Base-by-base conservation (phyloP, 1,140 invertebrate species). In the Anoplolepis gracilipes region DNA sequence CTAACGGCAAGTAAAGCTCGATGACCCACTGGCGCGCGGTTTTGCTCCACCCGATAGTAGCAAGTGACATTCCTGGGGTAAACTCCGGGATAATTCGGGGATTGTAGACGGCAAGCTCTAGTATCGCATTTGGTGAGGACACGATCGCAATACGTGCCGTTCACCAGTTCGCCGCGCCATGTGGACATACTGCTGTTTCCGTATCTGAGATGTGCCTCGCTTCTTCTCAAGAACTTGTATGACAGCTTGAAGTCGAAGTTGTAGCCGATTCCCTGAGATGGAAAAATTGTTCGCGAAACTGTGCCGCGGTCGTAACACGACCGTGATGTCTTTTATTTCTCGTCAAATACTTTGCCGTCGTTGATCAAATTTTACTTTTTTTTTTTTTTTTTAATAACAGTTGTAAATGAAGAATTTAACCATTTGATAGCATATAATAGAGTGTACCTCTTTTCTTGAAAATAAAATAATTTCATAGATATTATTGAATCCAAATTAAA, bases 31-130 rank as follows among this genome's bases (percentile, higher is more conserved):
- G 97, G 97, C 85, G 96, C 96, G 92, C 96, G 95, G 84, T 96
- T 96, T 90, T 97, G 97, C 91, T 97, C 96, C 55, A 97, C 96
- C 84, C 96, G 95, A 95, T 98, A 98, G 92, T 97, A 97, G 94
- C 98, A 98, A 76, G 97, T 98, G 67, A 98, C 96, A 93, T 98
- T 98, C 85, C 98, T 95, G 2, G 97, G 97, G 94, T 98, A 98
- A 70, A 98, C 96, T 25, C 98, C 98, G 13, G 97, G 98, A 94
- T 97, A 98, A 95, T 98, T 98, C 4, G 98, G 97, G 22, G 97
- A 97, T 94, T 98, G 97, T 49, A 98, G 96, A 39, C 97, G 96
- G 93, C 97, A 97, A 64, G 96, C 95, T 86, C 95, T 94, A 36
- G 92, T 92, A 87, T 95, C 94, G 88, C 94, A 95, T 88, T 93